These are phyloP conservation scores for Oreochromis niloticus DNA, from an alignment of 2,113 vertebrate species.

Conservation along the genomic window DNA sequence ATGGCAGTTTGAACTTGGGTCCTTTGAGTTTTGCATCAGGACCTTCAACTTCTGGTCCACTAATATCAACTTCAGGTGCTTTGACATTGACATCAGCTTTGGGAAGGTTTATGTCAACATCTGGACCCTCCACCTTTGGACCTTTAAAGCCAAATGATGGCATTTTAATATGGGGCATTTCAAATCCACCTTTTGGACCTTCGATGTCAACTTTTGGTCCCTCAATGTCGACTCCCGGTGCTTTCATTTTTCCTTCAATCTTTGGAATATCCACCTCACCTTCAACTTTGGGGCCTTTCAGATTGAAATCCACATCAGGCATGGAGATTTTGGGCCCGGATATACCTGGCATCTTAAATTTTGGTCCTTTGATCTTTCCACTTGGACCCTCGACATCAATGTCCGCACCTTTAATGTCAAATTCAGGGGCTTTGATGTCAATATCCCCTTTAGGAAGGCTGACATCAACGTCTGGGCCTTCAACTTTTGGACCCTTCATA, in stretches of 20 bases:
- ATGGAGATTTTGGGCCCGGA: fast-evolving
- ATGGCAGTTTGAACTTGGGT: too few species aligned
- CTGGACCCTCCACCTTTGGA: neutral
- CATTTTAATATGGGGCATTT: too few species aligned
- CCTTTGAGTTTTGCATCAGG: too few species aligned
- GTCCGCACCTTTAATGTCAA: neutral
- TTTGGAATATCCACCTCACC: too few species aligned
- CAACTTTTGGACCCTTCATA: neutral
- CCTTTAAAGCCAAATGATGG: neutral
- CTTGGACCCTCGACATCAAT: neutral
- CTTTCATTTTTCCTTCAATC: too few species aligned
- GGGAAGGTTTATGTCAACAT: too few species aligned
- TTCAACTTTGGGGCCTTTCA: neutral
- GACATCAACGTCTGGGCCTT: neutral
- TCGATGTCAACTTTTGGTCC: too few species aligned
- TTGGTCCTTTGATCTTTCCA: neutral
- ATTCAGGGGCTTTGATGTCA: neutral
- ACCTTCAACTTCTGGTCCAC: too few species aligned
- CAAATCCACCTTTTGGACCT: too few species aligned
- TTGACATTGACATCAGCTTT: too few species aligned
- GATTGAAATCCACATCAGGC: neutral
- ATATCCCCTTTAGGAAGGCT: neutral
- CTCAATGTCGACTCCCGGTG: too few species aligned
- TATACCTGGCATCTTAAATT: neutral
- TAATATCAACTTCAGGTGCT: too few species aligned